Evolutionary conservation across 2,797 vertebrate genomes (phyloP).

Genomic region (Ctenopoma kingsleyae): DNA sequence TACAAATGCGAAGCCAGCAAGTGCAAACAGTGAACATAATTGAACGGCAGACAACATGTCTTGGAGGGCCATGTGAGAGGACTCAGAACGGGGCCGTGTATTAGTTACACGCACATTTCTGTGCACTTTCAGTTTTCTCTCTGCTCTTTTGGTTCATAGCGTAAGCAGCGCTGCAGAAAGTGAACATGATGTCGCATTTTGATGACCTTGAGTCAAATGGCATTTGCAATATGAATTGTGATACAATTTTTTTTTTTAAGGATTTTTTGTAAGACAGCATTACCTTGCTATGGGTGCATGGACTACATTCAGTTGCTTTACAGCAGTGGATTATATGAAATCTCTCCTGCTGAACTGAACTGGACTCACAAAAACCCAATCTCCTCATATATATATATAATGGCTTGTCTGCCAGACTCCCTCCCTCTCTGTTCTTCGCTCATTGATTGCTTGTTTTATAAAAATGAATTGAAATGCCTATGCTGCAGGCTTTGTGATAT

Average conservation of each 20-base stretch:
- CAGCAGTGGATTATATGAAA: slow-evolving; percentile 49
- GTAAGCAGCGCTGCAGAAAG: slow-evolving; percentile 6
- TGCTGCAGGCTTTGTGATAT: slow-evolving; percentile 51
- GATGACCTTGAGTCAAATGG: slow-evolving; percentile 1
- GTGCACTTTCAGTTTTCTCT: slow-evolving; percentile 10
- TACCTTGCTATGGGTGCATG: slow-evolving; percentile 12
- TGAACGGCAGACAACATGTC: slow-evolving; percentile 32
- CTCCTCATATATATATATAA: slow-evolving; percentile 25
- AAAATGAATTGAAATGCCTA: slow-evolving; percentile 57
- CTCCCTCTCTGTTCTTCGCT: slow-evolving; percentile 17
- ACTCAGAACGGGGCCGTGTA: slow-evolving; percentile 26
- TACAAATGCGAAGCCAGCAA: slow-evolving; percentile 34
- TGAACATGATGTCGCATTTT: slow-evolving; percentile 15
- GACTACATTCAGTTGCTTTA: slow-evolving; percentile 28
- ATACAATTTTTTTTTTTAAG: slow-evolving; percentile 1
- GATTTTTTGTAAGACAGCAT: slow-evolving; percentile 18
- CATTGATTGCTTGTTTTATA: slow-evolving; percentile 69
- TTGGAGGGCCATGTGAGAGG: slow-evolving; percentile 37
- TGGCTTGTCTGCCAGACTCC: slow-evolving; percentile 28
- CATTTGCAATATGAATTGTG: slow-evolving; percentile 12
- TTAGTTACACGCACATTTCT: slow-evolving; percentile 29
- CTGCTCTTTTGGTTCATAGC: slow-evolving; percentile 4
- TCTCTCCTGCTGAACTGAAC: slow-evolving; percentile 10
- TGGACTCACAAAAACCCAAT: slow-evolving; percentile 40
- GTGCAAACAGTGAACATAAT: slow-evolving; percentile 52